Base-by-base conservation (phyloP, 2,113 vertebrate genomes). In the Orientallactaga bullata region DNA sequence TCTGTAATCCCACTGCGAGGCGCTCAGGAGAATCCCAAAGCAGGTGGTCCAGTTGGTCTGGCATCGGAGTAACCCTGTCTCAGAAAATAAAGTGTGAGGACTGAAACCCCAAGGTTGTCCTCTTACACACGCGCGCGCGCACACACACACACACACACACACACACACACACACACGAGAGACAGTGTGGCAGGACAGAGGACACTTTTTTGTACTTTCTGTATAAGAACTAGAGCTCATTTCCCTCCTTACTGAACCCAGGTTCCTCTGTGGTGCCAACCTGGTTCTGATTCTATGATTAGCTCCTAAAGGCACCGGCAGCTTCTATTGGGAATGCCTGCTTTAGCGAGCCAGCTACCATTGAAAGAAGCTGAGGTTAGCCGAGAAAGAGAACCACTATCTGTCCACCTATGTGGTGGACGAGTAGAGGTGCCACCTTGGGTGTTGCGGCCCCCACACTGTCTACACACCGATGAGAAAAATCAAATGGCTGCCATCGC, bases 231-330 rank as follows among this genome's bases (percentile, higher is more conserved):
- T 0, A 2, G 35, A 5, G 6, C n/a, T 42, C 18, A 15, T 35
- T 61, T 84, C 20, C 20, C 51, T 8, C 77, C 37, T 28, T 20
- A 66, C 60, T 32, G 72, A 28, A 1, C 35, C 32, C 8, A 3
- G 37, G 69, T 65, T 23, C 9, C 30, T 69, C 51, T 0, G 4
- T 0, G 28, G 30, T 39, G 26, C 85, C 15, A 16, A 35, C 26
- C 69, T 37, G 3, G 6, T 23, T 60, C 51, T 17, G 0, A 0
- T 55, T 47, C 51, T 13, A 0, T 1, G 0, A 30, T 6, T 23
- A 60, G 66, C 28, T n/a, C 63, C 60, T 72, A 13, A 60, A 58
- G 68, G 82, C 7, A 24, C 55, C 10, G 16, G 68, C 10, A 3
- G 3, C 42, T 51, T 51, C 51, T 2, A 7, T 63, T 7, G 35